A percentile compares a stretch with the other conserved stretches of the same genome.
Conservation (phyloP, 30 jellyfish, hydroid and myxozoan genomes). For the Turritopsis dohrnii region DNA sequence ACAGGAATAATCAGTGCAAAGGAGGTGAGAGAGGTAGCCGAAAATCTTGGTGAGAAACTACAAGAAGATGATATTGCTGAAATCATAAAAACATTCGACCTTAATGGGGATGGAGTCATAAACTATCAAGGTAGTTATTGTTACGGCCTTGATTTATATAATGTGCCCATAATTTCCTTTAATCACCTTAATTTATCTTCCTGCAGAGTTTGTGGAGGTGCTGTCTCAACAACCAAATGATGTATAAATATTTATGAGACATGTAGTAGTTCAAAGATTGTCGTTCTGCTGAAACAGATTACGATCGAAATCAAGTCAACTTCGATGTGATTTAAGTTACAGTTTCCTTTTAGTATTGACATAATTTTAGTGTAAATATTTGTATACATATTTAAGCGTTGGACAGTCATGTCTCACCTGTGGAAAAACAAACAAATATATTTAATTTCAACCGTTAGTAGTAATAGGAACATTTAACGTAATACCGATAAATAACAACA, state of each 20-base stretch:
- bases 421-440: too few species aligned
- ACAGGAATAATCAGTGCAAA: slow-evolving; percentile 17
- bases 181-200: background rate
- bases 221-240: background rate
- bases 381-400: too few species aligned
- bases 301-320: too few species aligned
- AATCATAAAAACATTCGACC: background rate
- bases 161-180: background rate
- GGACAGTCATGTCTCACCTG: too few species aligned
- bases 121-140: slow-evolving; percentile 17
- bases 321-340: too few species aligned
- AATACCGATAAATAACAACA: too few species aligned
- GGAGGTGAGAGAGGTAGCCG: slow-evolving; percentile 8
- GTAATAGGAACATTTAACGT: too few species aligned
- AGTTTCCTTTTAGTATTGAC: too few species aligned
- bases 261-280: too few species aligned
- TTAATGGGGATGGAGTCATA: slow-evolving; percentile 13
- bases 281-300: too few species aligned
- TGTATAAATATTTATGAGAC: background rate
- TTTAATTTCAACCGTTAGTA: too few species aligned
- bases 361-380: too few species aligned
- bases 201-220: background rate
- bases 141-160: background rate
- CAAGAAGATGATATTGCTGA: slow-evolving; percentile 16
- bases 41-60: background rate